Percentiles rank a stretch among this genome's conserved stretches.
Evolutionary conservation across 1,140 invertebrate species (phyloP).

Genomic region (Trigoniulus corallinus): DNA sequence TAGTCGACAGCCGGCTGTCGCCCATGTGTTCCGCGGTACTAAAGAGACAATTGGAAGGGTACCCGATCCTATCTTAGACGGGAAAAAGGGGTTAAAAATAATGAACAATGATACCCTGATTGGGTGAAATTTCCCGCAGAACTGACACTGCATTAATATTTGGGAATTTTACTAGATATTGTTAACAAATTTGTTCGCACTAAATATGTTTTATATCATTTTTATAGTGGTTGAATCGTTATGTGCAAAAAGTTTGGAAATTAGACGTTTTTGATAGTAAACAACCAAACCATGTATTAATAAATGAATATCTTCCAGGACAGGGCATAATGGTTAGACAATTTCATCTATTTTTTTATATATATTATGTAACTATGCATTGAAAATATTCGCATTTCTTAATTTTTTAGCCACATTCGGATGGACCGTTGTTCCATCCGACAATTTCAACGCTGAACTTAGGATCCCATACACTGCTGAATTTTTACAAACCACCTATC

Average conservation of each 20-base stretch:
- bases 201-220: constrained; percentile 14
- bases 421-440: constrained; percentile 86
- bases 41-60: too few relatives aligned
- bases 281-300: constrained; percentile 77
- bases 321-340: constrained; percentile 70
- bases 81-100: too few relatives aligned
- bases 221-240: constrained; percentile 58
- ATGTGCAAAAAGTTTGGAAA: constrained; percentile 50
- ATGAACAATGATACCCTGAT: too few relatives aligned
- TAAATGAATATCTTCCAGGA: constrained; percentile 87
- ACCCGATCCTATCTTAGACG: too few relatives aligned
- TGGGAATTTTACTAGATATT: too few relatives aligned
- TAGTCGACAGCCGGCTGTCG: too few relatives aligned
- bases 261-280: constrained; percentile 55
- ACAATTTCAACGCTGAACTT: constrained; percentile 82
- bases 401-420: constrained; percentile 59
- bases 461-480: constrained; percentile 72
- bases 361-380: not conserved
- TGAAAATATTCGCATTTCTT: constrained; percentile 10
- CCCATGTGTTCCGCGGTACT: too few relatives aligned
- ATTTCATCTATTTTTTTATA: not conserved
- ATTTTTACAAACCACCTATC: constrained; percentile 47
- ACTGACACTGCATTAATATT: too few relatives aligned
- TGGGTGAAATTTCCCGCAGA: too few relatives aligned
- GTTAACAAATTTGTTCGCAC: too few relatives aligned